A percentile compares a stretch with the other conserved stretches of the same genome.
Evolutionary conservation across 2,113 vertebrate species (phyloP).

Genomic region (Aldabrachelys gigantea): DNA sequence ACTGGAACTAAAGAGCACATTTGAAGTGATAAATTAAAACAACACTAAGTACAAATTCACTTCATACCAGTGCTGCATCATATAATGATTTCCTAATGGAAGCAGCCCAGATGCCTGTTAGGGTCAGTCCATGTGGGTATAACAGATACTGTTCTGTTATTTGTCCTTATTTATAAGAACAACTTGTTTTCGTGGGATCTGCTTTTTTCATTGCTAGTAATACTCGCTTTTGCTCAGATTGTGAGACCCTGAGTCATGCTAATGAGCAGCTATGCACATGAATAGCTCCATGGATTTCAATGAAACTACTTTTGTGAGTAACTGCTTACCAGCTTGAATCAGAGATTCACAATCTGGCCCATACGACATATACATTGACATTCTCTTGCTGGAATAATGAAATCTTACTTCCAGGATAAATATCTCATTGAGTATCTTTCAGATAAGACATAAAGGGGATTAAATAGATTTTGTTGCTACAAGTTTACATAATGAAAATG

Average conservation of each 20-base stretch:
- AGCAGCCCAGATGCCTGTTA: not conserved
- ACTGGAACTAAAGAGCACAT: not conserved
- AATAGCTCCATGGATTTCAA: slow-evolving; percentile 9
- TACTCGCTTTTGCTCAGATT: not conserved
- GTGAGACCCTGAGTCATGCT: not conserved
- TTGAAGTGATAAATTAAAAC: not conserved
- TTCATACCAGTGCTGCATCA: slow-evolving; percentile 11
- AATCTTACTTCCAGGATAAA: slow-evolving; percentile 20
- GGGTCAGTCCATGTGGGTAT: not conserved
- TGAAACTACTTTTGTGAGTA: slow-evolving; percentile 8
- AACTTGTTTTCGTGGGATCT: not conserved
- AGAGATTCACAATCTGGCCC: not conserved
- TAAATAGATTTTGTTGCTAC: not conserved
- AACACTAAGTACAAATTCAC: not conserved
- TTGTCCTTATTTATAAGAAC: not conserved
- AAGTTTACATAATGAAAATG: not conserved
- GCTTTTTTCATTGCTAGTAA: not conserved
- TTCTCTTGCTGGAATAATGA: not conserved
- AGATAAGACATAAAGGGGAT: slow-evolving; percentile 8
- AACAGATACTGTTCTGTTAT: not conserved
- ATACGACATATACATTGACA: not conserved
- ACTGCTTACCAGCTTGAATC: slow-evolving; percentile 10
- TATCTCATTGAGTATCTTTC: not conserved
- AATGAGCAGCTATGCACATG: not conserved
- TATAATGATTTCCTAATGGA: slow-evolving; percentile 14